These are phyloP conservation scores for Ligdia adustata DNA, from an alignment of 2,888 invertebrate species.

Conservation along the genomic window DNA sequence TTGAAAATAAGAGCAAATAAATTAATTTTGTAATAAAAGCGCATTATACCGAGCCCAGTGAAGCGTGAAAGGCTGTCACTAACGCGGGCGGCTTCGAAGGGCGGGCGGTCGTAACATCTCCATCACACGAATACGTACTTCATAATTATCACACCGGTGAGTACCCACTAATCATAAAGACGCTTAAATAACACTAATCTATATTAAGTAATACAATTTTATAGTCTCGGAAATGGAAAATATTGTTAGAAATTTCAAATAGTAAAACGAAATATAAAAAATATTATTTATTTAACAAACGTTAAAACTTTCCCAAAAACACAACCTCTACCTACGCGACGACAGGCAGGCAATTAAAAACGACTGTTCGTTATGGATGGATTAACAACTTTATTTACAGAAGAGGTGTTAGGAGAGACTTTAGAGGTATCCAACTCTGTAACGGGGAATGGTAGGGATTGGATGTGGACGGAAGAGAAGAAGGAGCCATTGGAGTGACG, in stretches of 20 bases:
- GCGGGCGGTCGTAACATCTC: too few relatives aligned
- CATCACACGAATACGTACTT: constrained; percentile 14
- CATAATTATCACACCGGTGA: constrained; percentile 34
- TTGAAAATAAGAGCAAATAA: constrained; percentile 33
- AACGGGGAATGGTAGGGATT: constrained; percentile 40
- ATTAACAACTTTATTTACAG: constrained; percentile 72
- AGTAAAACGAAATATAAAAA: constrained; percentile 54
- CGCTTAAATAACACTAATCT: constrained; percentile 31
- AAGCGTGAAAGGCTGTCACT: constrained; percentile 28
- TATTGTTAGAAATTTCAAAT: constrained; percentile 36
- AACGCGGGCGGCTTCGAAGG: constrained; percentile 3
- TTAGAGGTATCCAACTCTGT: constrained; percentile 15
- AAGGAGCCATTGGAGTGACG: constrained; percentile 20
- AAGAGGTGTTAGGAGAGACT: constrained; percentile 46
- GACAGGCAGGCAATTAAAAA: constrained; percentile 54
- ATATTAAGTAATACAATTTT: constrained; percentile 27
- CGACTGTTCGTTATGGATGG: constrained; percentile 53
- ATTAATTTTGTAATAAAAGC: constrained; percentile 30
- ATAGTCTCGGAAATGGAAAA: constrained; percentile 40
- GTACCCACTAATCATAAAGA: constrained; percentile 19
- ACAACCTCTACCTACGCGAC: constrained; percentile 46
- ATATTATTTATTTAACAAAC: constrained; percentile 57
- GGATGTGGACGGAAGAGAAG: constrained; percentile 53
- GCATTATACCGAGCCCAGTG: constrained; percentile 11
- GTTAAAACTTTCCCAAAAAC: constrained; percentile 56